Conservation (phyloP, 2,888 invertebrate species). For the Lasius platythorax region DNA sequence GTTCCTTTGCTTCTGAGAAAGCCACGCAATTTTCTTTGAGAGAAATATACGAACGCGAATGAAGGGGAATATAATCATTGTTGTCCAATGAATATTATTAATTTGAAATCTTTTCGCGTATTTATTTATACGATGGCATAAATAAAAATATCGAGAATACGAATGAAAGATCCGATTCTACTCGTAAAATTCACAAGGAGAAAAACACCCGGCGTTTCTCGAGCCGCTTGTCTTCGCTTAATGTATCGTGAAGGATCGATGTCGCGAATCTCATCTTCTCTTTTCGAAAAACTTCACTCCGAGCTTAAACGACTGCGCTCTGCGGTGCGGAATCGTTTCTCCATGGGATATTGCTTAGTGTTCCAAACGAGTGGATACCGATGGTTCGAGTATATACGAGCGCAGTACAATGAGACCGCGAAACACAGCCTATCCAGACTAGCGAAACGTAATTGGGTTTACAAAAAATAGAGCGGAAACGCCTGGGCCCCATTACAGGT, state of each 20-base stretch:
- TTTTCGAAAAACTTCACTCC: conserved; percentile 36
- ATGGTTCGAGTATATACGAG: conserved; percentile 24
- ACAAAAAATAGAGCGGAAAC: conserved; percentile 83
- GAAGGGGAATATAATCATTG: not conserved
- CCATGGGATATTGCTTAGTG: conserved; percentile 49
- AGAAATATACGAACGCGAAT: too few species aligned
- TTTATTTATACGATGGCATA: not conserved
- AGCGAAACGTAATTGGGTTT: conserved; percentile 80
- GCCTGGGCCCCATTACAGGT: conserved; percentile 78
- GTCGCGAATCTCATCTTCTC: conserved; percentile 16
- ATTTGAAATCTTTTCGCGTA: not conserved
- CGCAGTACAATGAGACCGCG: conserved; percentile 73
- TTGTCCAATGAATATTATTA: not conserved
- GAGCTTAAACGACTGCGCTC: conserved; percentile 21
- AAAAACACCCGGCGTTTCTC: not conserved
- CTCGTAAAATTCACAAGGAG: not conserved
- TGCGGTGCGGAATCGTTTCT: conserved; percentile 29
- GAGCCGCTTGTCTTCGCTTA: conserved; percentile 9
- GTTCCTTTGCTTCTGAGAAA: not conserved
- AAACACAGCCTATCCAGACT: conserved; percentile 76
- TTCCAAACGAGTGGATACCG: conserved; percentile 66
- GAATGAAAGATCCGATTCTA: not conserved
- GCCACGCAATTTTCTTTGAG: not conserved
- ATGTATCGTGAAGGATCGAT: conserved; percentile 46
- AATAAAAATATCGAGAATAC: not conserved